A percentile compares a stretch with the other conserved stretches of the same genome.
phyloP scores from a whole-genome alignment of 2,113 vertebrate species.

The Takifugu flavidus region DNA sequence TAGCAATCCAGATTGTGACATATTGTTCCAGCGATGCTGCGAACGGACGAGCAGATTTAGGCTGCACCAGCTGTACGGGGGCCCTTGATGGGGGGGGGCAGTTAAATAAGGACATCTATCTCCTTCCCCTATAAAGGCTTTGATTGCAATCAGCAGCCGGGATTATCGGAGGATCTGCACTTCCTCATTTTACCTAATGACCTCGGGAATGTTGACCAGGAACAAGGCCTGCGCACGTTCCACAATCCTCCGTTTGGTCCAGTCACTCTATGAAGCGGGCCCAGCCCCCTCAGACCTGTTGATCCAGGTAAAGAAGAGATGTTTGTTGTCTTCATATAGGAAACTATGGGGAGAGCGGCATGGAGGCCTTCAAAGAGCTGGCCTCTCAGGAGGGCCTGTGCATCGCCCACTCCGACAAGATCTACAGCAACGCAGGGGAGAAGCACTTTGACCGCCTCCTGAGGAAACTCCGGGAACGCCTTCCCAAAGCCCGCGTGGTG shows the following conservation, averaged over 20 bases:
- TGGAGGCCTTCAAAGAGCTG: slow-evolving; percentile 98
- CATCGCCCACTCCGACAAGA: slow-evolving; percentile 97
- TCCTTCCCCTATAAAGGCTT: slow-evolving; percentile 22
- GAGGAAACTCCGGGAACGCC: slow-evolving; percentile 87
- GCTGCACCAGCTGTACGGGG: slow-evolving; percentile 31
- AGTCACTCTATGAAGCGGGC: too few relatives aligned
- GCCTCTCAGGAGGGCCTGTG: slow-evolving; percentile 93
- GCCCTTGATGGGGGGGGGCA: slow-evolving; percentile 28
- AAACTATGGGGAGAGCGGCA: slow-evolving; percentile 97
- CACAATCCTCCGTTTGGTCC: too few relatives aligned
- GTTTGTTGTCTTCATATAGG: slow-evolving; percentile 67
- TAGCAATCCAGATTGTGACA: slow-evolving; percentile 35
- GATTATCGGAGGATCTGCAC: slow-evolving; percentile 55
- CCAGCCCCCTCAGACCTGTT: not conserved
- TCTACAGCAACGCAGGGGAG: slow-evolving; percentile 97
- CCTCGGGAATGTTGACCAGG: not conserved
- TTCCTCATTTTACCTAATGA: slow-evolving; percentile 17
- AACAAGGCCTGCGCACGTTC: too few relatives aligned
- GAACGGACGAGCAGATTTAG: slow-evolving; percentile 44
- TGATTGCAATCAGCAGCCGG: slow-evolving; percentile 58
- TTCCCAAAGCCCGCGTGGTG: slow-evolving; percentile 94
- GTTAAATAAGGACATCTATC: slow-evolving; percentile 33
- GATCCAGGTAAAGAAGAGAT: not conserved
- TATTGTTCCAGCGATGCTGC: slow-evolving; percentile 19
- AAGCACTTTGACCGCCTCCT: slow-evolving; percentile 93